Evolutionary conservation across 2,113 vertebrate species (phyloP), one percentile per base, ranked within the genome.

Genomic region (Erpornis zantholeuca): DNA sequence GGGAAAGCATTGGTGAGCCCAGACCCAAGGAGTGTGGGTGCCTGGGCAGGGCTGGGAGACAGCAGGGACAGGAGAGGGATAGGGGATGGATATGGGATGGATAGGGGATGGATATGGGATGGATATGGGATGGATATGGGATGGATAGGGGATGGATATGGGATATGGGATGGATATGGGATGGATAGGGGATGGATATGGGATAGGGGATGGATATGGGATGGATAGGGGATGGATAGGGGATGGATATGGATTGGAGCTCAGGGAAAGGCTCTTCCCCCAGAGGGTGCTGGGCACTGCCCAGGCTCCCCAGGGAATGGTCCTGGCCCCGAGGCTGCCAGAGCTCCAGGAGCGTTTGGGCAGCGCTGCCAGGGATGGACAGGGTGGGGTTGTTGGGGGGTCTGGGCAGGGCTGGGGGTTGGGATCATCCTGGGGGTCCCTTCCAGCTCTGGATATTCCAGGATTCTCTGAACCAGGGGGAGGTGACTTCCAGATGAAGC

Each of bases 131-230:
- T n/a, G n/a, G n/a, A n/a, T n/a, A n/a, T n/a, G n/a, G n/a, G n/a
- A n/a, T n/a, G n/a, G n/a, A n/a, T n/a, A n/a, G n/a, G n/a, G n/a
- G n/a, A n/a, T n/a, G n/a, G n/a, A n/a, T n/a, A n/a, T n/a, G n/a
- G n/a, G n/a, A n/a, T n/a, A n/a, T n/a, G n/a, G n/a, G n/a, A n/a
- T n/a, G n/a, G n/a, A n/a, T n/a, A n/a, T n/a, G n/a, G n/a, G n/a
- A n/a, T n/a, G n/a, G 38, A 38, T 38, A 38, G 38, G 9, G 38
- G 38, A 9, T 38, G 38, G 38, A 42, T 11, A 11, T 6, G 9
- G 11, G 19, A 14, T 21, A 36, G 47, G 3, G 24, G 49, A 42
- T 28, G 47, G 44, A 8, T 25, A 0, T 0, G 2, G 25, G 53
- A 28, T 36, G 40, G 40, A 42, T 38, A 38, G 38, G 9, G 38